Percentiles rank a stretch among this genome's conserved stretches.
Evolutionary conservation across 2,113 vertebrate genomes (phyloP).

Genomic region (Hemiscyllium ocellatum): DNA sequence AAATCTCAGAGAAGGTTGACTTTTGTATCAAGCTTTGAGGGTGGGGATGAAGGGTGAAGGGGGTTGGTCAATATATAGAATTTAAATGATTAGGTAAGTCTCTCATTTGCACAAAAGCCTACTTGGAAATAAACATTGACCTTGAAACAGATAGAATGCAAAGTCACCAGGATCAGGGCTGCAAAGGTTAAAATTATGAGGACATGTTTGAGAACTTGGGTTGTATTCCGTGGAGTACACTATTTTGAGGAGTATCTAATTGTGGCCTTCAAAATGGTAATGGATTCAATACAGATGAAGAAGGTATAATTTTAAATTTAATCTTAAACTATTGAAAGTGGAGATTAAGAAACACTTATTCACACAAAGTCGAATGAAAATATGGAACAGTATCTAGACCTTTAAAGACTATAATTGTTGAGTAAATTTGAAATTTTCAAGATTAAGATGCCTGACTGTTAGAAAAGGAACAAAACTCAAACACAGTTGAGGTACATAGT

Average conservation of each 20-base stretch:
- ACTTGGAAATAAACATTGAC: background rate
- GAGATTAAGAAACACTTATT: background rate
- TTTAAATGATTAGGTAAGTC: background rate
- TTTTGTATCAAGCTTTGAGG: background rate
- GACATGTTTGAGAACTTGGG: background rate
- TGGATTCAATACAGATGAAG: background rate
- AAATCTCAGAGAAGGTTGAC: background rate
- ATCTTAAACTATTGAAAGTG: background rate
- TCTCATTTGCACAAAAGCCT: background rate
- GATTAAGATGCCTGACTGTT: background rate
- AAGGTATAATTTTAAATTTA: background rate
- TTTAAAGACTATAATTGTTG: too few species aligned
- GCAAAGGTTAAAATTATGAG: background rate
- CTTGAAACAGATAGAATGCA: background rate
- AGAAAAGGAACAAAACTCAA: background rate
- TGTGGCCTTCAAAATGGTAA: too few species aligned
- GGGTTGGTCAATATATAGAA: background rate
- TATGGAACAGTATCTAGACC: background rate
- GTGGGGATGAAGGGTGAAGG: too few species aligned
- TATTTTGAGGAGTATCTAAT: background rate
- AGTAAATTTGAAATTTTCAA: background rate
- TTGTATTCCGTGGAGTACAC: background rate
- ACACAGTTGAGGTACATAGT: background rate
- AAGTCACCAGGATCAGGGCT: background rate
- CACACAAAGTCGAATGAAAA: background rate